Base-by-base conservation (phyloP, 2,797 vertebrate species). In the Pelobates cultripes region DNA sequence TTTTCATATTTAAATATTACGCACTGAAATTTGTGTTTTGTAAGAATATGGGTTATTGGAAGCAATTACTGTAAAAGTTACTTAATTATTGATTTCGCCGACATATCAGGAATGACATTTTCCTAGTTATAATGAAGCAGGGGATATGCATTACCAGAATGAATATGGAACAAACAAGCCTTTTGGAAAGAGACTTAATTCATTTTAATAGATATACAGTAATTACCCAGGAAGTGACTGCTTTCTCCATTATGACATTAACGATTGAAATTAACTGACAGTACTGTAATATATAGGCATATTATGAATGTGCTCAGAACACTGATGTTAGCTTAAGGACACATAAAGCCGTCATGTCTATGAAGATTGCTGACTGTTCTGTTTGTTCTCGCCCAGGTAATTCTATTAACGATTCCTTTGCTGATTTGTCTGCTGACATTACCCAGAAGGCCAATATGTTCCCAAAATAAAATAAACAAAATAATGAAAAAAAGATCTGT, bases 31-130 rank as follows among this genome's bases (percentile, higher is more conserved):
- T 57, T 12, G 55, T 4, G 4, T 89, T 85, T 86, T 87, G 81
- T 75, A 87, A 85, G 89, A 90, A 88, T 88, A 77, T 88, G 81
- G 88, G 80, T 88, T 86, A 88, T 85, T 86, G 86, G 81, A 89
- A 76, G 87, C 88, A 90, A 92, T 92, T 91, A 90, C 87, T 83
- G 64, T 88, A 90, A 51, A 91, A 90, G 86, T 87, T 91, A 87
- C 87, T 91, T 92, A 92, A 93, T 93, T 93, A 92, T 89, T 90
- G 90, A 93, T 93, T 92, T 88, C 77, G 66, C 86, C 86, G 87
- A 78, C 81, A 84, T 88, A 87, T 85, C 10, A 0, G 45, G 61
- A 71, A 86, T 92, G 89, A 90, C 91, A 91, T 91, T 93, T 93
- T 88, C 83, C 78, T 82, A 89, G 86, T 86, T 90, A 86, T 85